phyloP scores from a whole-genome alignment of 2,888 invertebrate species.

The Nomada flava region DNA sequence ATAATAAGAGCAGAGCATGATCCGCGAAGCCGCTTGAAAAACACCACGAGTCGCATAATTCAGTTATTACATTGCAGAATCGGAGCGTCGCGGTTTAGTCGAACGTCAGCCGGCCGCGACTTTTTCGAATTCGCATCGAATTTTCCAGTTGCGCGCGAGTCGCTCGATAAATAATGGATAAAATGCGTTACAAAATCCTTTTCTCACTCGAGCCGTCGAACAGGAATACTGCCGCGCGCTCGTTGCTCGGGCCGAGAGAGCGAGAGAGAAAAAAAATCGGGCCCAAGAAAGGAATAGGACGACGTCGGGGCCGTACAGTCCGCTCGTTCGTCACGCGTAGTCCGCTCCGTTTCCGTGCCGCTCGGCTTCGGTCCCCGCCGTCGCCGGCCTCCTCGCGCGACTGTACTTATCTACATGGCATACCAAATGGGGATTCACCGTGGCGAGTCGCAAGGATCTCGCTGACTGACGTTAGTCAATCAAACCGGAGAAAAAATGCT shows the following conservation, averaged over 20 bases:
- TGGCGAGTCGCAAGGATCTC: constrained; percentile 75
- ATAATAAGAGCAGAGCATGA: neutral
- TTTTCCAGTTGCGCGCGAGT: constrained; percentile 27
- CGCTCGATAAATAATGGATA: constrained; percentile 53
- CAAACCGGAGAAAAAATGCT: constrained; percentile 81
- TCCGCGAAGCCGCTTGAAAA: neutral
- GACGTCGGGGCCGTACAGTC: constrained; percentile 60
- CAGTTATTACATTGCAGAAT: constrained; percentile 2
- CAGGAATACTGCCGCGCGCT: constrained; percentile 53
- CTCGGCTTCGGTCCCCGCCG: neutral
- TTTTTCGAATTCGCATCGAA: constrained; percentile 30
- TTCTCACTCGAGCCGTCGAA: constrained; percentile 66
- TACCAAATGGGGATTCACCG: constrained; percentile 81
- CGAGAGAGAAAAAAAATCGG: constrained; percentile 38
- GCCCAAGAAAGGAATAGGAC: constrained; percentile 58
- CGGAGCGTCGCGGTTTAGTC: neutral
- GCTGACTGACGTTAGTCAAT: constrained; percentile 83
- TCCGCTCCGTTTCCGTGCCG: neutral
- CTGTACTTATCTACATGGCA: constrained; percentile 83
- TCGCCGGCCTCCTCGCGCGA: constrained; percentile 55
- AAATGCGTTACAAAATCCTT: constrained; percentile 55
- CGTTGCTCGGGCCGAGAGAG: constrained; percentile 27
- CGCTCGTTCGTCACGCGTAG: constrained; percentile 2
- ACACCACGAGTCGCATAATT: neutral
- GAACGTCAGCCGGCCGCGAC: neutral